Percentiles rank a stretch among this genome's conserved stretches.
phyloP scores from a whole-genome alignment of 2,113 vertebrate genomes.

The Sebastes schlegelii region DNA sequence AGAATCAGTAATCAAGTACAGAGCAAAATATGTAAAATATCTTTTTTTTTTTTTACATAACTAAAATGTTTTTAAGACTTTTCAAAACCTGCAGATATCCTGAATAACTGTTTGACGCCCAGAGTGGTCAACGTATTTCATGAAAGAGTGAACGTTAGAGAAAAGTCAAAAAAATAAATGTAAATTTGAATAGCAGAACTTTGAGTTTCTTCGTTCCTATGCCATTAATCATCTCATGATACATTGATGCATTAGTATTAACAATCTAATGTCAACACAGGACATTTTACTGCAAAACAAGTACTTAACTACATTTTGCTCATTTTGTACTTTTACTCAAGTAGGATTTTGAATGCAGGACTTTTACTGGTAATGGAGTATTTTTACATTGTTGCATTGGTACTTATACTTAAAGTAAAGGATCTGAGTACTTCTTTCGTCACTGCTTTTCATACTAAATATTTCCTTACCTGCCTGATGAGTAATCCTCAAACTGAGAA shows the following conservation, averaged over 20 bases:
- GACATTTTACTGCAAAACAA: background rate
- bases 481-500: background rate
- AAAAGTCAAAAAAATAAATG: background rate
- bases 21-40: too few species aligned
- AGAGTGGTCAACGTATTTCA: too few species aligned
- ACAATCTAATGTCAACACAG: background rate
- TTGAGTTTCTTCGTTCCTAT: background rate
- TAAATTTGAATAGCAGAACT: background rate
- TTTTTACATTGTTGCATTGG: background rate
- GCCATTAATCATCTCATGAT: background rate
- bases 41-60: too few species aligned
- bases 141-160: background rate
- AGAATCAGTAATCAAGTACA: too few species aligned
- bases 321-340: background rate
- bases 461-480: constrained; percentile 31
- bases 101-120: too few species aligned
- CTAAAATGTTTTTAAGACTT: too few species aligned
- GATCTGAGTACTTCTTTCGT: background rate
- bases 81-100: too few species aligned
- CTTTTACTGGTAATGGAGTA: background rate
- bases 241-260: background rate
- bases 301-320: background rate
- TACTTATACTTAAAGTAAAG: background rate
- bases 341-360: background rate
- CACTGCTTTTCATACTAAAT: background rate